These are phyloP conservation scores for Archaeoteleia sp. DNA, from an alignment of 2,888 invertebrate species.

Conservation along the genomic window DNA sequence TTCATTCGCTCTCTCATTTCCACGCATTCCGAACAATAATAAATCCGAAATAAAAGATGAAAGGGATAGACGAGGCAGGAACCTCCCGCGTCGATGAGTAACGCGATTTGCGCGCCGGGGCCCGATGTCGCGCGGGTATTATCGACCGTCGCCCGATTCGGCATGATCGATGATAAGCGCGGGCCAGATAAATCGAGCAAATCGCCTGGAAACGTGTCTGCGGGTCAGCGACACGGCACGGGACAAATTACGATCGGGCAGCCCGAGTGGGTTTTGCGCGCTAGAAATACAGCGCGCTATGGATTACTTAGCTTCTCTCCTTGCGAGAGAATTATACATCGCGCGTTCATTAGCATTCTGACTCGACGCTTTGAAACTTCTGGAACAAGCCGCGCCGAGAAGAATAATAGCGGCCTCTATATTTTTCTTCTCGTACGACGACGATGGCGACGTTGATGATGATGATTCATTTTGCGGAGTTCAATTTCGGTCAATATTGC, in stretches of 20 bases:
- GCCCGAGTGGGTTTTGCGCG: conserved; percentile 29
- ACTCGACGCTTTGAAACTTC: conserved; percentile 18
- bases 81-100: no score
- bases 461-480: no score
- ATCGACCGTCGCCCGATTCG: background rate
- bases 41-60: conserved; percentile 19
- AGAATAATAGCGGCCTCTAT: no score
- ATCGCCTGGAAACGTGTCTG: conserved; percentile 25
- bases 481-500: no score
- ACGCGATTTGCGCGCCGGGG: no score
- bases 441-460: no score
- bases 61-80: background rate
- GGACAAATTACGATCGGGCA: conserved; percentile 36
- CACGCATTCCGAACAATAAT: conserved; percentile 24
- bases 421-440: no score
- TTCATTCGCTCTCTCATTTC: conserved; percentile 11
- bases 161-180: conserved; percentile 33
- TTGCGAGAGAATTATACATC: conserved; percentile 26
- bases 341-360: conserved; percentile 48
- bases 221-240: background rate
- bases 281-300: conserved; percentile 40
- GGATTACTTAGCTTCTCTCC: conserved; percentile 42
- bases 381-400: conserved; percentile 4
- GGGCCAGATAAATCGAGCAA: conserved; percentile 27
- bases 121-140: background rate